These are phyloP conservation scores for Synanthedon myopaeformis DNA, from an alignment of 2,888 invertebrate genomes.

Conservation along the genomic window DNA sequence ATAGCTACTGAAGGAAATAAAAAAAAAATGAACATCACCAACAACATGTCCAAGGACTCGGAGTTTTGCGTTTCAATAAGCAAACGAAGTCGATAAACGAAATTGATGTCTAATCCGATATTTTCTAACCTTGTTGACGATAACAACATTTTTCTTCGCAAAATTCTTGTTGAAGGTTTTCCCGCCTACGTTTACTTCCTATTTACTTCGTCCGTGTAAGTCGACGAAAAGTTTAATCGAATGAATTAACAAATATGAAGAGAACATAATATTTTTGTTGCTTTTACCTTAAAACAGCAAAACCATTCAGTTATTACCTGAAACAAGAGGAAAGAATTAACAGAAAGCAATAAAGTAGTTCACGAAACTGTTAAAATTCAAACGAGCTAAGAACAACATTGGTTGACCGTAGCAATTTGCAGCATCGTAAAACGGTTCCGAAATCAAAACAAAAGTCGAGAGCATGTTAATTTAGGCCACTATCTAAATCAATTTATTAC, in stretches of 20 bases:
- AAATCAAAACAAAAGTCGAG: slow-evolving; percentile 7
- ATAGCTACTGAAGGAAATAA: too few relatives aligned
- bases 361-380: neutral
- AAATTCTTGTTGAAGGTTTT: slow-evolving; percentile 2
- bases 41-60: too few relatives aligned
- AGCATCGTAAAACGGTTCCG: slow-evolving; percentile 4
- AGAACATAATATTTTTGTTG: neutral
- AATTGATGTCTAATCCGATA: slow-evolving; percentile 4
- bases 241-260: neutral
- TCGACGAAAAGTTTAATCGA: too few relatives aligned
- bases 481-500: slow-evolving; percentile 7
- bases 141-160: slow-evolving; percentile 4
- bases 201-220: too few relatives aligned
- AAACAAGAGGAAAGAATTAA: slow-evolving; percentile 8
- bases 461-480: slow-evolving; percentile 3
- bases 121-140: slow-evolving; percentile 8
- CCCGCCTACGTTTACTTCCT: slow-evolving; percentile 1
- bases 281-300: neutral
- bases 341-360: neutral
- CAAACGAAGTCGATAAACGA: neutral
- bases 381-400: neutral
- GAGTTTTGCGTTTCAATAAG: neutral
- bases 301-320: slow-evolving; percentile 13
- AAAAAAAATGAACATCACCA: too few relatives aligned
- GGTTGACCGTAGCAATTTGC: slow-evolving; percentile 1